Conservation (phyloP, 2,888 invertebrate genomes). For the Fissipunctia ypsillon region DNA sequence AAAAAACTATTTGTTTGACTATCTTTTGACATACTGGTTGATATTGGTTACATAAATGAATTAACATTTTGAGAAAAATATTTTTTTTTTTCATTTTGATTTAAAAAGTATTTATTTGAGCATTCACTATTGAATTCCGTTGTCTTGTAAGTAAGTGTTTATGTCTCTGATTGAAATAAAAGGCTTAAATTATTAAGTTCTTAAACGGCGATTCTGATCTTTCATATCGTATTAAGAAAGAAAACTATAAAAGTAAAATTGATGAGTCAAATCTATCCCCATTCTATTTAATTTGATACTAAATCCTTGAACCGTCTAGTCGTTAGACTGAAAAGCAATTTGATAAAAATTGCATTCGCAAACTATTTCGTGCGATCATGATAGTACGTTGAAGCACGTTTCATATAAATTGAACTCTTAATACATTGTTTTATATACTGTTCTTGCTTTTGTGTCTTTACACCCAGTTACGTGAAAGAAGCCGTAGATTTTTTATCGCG, state of each 20-base stretch:
- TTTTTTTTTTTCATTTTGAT: no score
- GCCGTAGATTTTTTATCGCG: not conserved
- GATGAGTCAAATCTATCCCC: constrained; percentile 5
- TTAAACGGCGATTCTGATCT: not conserved
- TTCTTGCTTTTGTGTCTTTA: constrained; percentile 5
- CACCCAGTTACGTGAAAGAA: not conserved
- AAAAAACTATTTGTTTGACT: no score
- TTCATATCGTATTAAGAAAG: constrained; percentile 3
- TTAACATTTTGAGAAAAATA: no score
- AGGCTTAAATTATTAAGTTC: not conserved
- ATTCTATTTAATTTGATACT: constrained; percentile 49
- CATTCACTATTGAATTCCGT: no score
- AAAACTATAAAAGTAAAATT: constrained; percentile 34
- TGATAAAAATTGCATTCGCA: constrained; percentile 52
- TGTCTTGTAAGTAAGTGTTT: no score
- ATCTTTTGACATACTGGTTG: no score
- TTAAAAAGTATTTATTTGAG: no score
- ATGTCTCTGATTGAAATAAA: constrained; percentile 5
- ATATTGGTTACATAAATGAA: no score
- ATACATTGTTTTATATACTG: constrained; percentile 14
- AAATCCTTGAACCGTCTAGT: constrained; percentile 41
- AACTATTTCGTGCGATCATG: constrained; percentile 37
- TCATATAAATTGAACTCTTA: constrained; percentile 42
- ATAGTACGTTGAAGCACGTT: constrained; percentile 25
- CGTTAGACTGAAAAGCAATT: constrained; percentile 53